phyloP scores from a whole-genome alignment of 2,888 invertebrate genomes.

The Parasteatoda lunata region DNA sequence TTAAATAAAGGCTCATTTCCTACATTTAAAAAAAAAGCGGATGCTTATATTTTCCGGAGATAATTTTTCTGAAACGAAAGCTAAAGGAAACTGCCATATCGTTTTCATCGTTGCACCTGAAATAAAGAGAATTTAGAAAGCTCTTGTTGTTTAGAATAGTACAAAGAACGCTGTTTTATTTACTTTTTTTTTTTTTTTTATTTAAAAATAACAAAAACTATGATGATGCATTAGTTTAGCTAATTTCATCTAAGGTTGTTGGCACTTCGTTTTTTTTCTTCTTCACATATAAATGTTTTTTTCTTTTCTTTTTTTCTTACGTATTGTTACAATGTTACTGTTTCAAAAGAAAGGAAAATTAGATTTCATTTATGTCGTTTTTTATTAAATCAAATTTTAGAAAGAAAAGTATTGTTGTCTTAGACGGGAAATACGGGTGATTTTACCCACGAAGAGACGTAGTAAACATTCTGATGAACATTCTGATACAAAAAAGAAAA shows the following conservation, averaged over 20 bases:
- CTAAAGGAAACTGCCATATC: background rate
- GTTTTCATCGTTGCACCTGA: background rate
- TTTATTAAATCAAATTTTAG: too few species aligned
- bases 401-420: too few species aligned
- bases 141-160: background rate
- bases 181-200: background rate
- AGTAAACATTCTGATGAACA: too few species aligned
- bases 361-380: too few species aligned
- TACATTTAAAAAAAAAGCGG: background rate
- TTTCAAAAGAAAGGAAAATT: too few species aligned
- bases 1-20: slow-evolving; percentile 1
- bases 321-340: too few species aligned
- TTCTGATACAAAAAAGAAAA: too few species aligned
- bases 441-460: too few species aligned
- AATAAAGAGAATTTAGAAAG: slow-evolving; percentile 1
- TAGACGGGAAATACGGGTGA: too few species aligned
- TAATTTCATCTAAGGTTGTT: background rate
- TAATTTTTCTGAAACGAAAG: background rate
- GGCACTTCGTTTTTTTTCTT: background rate
- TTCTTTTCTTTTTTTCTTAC: too few species aligned
- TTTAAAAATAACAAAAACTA: background rate
- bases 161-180: background rate
- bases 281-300: too few species aligned
- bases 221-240: background rate
- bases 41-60: background rate